Evolutionary conservation across 2,113 vertebrate species (phyloP).

Genomic region (Malurus elegans): DNA sequence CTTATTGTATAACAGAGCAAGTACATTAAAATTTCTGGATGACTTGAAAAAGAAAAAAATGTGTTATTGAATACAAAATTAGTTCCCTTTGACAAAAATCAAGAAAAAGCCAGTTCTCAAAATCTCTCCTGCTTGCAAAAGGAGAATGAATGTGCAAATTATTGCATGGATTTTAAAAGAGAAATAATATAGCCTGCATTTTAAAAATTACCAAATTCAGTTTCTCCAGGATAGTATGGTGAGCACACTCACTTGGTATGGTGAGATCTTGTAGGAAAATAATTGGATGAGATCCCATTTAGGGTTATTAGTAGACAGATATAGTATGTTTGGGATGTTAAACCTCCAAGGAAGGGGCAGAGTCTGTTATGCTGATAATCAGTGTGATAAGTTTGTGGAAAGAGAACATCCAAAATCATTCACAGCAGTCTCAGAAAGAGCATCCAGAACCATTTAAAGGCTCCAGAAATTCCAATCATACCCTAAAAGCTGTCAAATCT

Average conservation of each 20-base stretch:
- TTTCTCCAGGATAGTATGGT: background rate
- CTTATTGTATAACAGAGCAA: background rate
- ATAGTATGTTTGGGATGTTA: background rate
- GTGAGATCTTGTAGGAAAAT: background rate
- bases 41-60: background rate
- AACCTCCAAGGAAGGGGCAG: background rate
- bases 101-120: background rate
- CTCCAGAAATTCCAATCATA: background rate
- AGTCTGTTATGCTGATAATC: background rate
- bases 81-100: background rate
- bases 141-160: background rate
- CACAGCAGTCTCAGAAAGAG: background rate
- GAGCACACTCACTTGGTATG: background rate
- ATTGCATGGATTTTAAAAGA: background rate
- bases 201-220: background rate
- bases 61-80: background rate
- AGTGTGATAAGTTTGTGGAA: background rate
- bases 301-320: background rate
- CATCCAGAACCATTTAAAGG: background rate
- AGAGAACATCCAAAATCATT: background rate
- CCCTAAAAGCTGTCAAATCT: background rate
- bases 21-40: background rate
- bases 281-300: background rate
- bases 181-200: background rate
- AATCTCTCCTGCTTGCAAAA: background rate